These are phyloP conservation scores for Poeciliopsis paucimaculata DNA, from an alignment of 2,797 vertebrate genomes.

Conservation along the genomic window DNA sequence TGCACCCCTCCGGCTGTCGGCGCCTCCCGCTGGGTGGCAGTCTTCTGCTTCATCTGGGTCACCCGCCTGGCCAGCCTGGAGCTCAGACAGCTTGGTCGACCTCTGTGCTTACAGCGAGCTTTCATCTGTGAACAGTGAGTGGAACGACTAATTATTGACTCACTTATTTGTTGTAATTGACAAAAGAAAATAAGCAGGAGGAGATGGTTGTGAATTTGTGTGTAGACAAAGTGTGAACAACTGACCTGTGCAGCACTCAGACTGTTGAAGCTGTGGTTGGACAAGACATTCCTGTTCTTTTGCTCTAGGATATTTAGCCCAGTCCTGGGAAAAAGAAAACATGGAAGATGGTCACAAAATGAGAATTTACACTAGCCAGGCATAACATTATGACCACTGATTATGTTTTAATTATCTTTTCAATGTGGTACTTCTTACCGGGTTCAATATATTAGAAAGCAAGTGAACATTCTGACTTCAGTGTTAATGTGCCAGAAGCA, in stretches of 20 bases:
- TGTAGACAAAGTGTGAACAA: conserved; percentile 23
- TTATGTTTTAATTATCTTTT: background rate
- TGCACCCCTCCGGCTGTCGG: conserved; percentile 77
- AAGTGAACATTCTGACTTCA: background rate
- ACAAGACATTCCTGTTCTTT: conserved; percentile 85
- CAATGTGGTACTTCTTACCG: background rate
- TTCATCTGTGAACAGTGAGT: conserved; percentile 79
- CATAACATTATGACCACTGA: background rate
- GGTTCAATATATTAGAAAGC: background rate
- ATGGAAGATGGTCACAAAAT: background rate
- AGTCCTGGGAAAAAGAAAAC: conserved; percentile 67
- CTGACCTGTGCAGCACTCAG: conserved; percentile 82
- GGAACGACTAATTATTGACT: conserved; percentile 55
- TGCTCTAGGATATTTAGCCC: conserved; percentile 84
- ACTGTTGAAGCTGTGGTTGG: conserved; percentile 77
- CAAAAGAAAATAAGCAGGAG: conserved; percentile 32
- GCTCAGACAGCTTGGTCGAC: conserved; percentile 77
- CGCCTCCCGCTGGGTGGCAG: conserved; percentile 82
- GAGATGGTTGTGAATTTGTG: conserved; percentile 30
- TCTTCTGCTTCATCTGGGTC: conserved; percentile 89
- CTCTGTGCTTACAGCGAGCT: conserved; percentile 81
- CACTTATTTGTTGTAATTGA: conserved; percentile 50
- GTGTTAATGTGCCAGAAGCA: background rate
- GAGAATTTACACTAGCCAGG: conserved; percentile 17
- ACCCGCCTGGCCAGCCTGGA: conserved; percentile 81